These are phyloP conservation scores for Haplochromis vanheusdeni DNA, from an alignment of 2,113 vertebrate species.

Conservation along the genomic window DNA sequence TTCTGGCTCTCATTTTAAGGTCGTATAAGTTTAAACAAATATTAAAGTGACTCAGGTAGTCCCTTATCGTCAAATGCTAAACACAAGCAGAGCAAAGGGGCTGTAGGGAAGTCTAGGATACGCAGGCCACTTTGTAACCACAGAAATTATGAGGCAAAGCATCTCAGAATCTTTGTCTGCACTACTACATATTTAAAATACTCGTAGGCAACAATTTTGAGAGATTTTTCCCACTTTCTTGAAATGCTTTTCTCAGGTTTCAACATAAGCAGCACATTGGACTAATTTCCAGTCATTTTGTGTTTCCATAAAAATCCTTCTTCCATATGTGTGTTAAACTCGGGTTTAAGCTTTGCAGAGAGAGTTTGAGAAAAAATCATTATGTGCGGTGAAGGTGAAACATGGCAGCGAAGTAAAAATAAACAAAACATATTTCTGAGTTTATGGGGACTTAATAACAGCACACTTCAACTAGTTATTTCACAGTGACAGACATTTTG, in stretches of 20 bases:
- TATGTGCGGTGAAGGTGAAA: neutral
- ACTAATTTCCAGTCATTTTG: neutral
- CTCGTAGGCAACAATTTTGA: neutral
- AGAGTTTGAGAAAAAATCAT: neutral
- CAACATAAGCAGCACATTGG: neutral
- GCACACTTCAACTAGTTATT: neutral
- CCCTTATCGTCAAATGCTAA: slow-evolving; percentile 8
- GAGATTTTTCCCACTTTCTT: neutral
- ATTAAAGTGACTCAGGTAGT: slow-evolving; percentile 1
- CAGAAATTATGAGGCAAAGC: neutral
- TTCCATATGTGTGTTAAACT: neutral
- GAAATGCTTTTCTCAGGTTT: neutral
- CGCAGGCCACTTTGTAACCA: neutral
- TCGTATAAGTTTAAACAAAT: slow-evolving; percentile 5
- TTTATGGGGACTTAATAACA: neutral
- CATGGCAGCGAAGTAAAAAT: neutral
- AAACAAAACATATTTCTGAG: neutral
- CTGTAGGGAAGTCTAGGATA: neutral
- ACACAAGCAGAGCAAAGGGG: neutral
- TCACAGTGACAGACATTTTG: neutral
- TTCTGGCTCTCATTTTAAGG: slow-evolving; percentile 19
- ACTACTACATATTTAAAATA: neutral
- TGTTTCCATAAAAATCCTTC: neutral
- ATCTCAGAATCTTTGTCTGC: neutral
- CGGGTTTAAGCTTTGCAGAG: neutral